These are phyloP conservation scores for Pterocles gutturalis DNA, from an alignment of 2,113 vertebrate species.

Conservation along the genomic window DNA sequence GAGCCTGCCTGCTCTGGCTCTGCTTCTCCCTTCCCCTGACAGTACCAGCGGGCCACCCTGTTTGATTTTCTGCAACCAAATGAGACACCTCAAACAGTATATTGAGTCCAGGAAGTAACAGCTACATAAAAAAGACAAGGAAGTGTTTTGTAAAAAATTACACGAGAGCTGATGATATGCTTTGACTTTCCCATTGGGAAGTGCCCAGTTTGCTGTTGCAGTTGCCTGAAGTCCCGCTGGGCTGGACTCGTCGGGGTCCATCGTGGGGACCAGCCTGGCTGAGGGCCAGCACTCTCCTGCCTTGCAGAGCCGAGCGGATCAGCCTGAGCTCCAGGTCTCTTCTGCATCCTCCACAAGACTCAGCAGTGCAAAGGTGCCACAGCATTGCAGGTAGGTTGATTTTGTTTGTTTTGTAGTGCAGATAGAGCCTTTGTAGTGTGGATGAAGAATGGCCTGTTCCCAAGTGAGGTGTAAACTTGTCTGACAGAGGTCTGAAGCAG, in stretches of 20 bases:
- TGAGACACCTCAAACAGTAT: not conserved
- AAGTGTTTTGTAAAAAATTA: not conserved
- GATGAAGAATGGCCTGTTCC: not conserved
- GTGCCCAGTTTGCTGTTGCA: not conserved
- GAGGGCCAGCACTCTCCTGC: not conserved
- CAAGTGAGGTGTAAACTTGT: not conserved
- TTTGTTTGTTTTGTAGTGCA: not conserved
- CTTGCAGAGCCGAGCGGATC: rapidly evolving
- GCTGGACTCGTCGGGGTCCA: not conserved
- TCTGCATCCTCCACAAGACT: not conserved
- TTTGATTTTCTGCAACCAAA: not conserved
- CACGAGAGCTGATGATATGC: too few relatives aligned
- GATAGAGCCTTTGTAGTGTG: not conserved
- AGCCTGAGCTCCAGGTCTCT: not conserved
- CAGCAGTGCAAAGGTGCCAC: not conserved
- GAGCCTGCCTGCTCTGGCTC: not conserved
- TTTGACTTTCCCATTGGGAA: too few relatives aligned
- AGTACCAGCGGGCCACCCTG: not conserved
- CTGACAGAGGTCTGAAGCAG: not conserved
- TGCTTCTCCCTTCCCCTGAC: not conserved
- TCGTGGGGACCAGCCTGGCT: not conserved
- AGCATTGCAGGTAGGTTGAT: not conserved
- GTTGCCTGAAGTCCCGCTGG: not conserved
- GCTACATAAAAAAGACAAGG: not conserved
- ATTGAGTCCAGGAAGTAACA: not conserved